phyloP scores from a whole-genome alignment of 2,888 invertebrate species.

The Drosophila fungiperda region DNA sequence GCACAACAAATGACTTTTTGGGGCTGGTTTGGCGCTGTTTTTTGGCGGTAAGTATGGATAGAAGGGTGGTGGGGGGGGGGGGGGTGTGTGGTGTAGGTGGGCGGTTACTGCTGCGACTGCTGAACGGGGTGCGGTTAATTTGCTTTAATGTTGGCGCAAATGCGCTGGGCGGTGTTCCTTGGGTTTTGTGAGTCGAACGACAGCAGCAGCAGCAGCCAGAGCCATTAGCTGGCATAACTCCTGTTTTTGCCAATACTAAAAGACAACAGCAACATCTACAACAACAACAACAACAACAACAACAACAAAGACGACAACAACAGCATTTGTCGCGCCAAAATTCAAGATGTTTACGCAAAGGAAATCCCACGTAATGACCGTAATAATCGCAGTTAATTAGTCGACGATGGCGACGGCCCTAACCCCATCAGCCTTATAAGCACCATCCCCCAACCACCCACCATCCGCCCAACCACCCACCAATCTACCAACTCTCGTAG shows the following conservation, averaged over 20 bases:
- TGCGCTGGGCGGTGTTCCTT: constrained; percentile 33
- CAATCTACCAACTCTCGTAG: too few species aligned
- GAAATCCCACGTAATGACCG: constrained; percentile 85
- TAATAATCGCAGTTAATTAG: constrained; percentile 85
- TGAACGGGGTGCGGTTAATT: constrained; percentile 82
- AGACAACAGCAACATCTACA: constrained; percentile 33
- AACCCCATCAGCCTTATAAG: constrained; percentile 17
- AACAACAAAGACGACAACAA: constrained; percentile 37
- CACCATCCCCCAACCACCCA: not conserved
- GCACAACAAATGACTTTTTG: constrained; percentile 83
- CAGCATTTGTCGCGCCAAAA: constrained; percentile 75
- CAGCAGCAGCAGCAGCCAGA: constrained; percentile 61
- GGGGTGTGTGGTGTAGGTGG: not conserved
- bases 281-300: constrained; percentile 35
- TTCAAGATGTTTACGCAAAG: constrained; percentile 84
- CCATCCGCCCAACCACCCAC: not conserved
- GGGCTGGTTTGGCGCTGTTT: constrained; percentile 47
- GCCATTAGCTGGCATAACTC: constrained; percentile 63
- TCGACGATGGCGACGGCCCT: constrained; percentile 79
- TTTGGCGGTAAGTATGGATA: not conserved
- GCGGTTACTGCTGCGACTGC: constrained; percentile 7
- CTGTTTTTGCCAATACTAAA: constrained; percentile 52
- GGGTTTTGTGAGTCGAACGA: constrained; percentile 10
- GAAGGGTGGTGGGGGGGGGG: not conserved
- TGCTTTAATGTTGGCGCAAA: constrained; percentile 81